Base-by-base conservation (phyloP, 2,888 invertebrate genomes). In the Ligdia adustata region DNA sequence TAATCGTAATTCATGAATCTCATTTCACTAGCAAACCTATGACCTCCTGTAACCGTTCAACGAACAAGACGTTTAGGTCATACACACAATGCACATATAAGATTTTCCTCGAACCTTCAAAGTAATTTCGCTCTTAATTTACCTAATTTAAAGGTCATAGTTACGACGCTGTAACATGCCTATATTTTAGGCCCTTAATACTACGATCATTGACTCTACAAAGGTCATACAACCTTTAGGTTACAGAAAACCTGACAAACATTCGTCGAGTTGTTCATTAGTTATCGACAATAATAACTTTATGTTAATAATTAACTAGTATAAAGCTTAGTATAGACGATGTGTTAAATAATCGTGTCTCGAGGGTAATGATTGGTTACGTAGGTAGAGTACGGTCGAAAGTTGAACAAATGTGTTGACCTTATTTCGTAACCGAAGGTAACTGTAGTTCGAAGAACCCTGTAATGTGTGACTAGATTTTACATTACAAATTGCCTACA, bases 201-300 rank as follows among this genome's bases (percentile, higher is more conserved):
- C 32, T 2, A n/a, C 37, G 52, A 48, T 28, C 41, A 24, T 51
- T 50, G 50, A 55, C 49, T 37, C 22, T 5, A 12, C 24, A 35
- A 22, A 57, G 58, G 54, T 60, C 57, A 38, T 35, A 47, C 52
- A 55, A 57, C 55, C 51, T 53, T 18, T 20, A 40, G 42, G 33
- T 59, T 44, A 15, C 27, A 18, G 20, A 49, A 60, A 62, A 13
- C 57, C 60, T 24, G 48, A 48, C 32, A 57, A 55, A 51, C 37
- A 32, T 44, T 39, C 34, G 26, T 28, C 33, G 46, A 55, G 27
- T 41, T 12, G 18, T 20, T 31, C n/a, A 41, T 33, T 40, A 20
- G 34, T 43, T 44, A 41, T 37, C 11, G 27, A 18, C 7, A 14
- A 2, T 26, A 33, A 42, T 38, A 24, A 22, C 22, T 22, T 16